Evolutionary conservation across 2,888 invertebrate species (phyloP), one percentile per base, ranked within the genome.

Genomic region (Mesochorus sp.): DNA sequence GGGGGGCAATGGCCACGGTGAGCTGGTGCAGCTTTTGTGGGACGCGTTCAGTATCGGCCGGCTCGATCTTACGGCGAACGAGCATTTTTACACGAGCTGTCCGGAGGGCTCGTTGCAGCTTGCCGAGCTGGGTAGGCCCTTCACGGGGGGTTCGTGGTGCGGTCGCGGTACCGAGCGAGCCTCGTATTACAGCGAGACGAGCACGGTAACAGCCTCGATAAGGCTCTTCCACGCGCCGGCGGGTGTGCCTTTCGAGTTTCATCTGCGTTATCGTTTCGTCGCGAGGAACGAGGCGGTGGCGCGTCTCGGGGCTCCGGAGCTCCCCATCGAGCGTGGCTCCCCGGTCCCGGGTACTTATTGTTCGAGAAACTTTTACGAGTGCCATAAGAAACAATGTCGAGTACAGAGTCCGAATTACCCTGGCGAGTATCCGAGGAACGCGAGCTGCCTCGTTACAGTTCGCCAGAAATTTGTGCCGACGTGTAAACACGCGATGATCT

Each of bases 361-460:
- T 92, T 94, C 97, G 88, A 93, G 97, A 86, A 95, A 97, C 89
- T 95, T 96, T 91, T 95, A 97, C 92, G 95, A 97, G 92, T 95
- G 96, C 92, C 95, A 96, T 89, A 94, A 95, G 80, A 96, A 96
- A 88, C 95, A 95, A 76, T 97, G 97, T 89, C 94, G 96, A 62
- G 92, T 97, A 81, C 97, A 97, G 91, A 96, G 96, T 82, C 97
- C 97, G 62, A 97, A 97, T 91, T 97, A 97, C 90, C 97, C 97
- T 8, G 97, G 97, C 74, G 96, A 97, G 94, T 95, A 95, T 86
- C 95, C 95, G 4, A 92, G 97, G 81, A 98, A 98, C 91, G 97
- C 98, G 21, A 96, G 97, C 76, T 98, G 98, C 91, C 95, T 96
- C 91, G 97, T 97, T 94, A 96, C 96, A 80, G 92, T 97, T 81